phyloP scores from a whole-genome alignment of 2,888 invertebrate genomes.

The Leptinotarsa peninsularis region DNA sequence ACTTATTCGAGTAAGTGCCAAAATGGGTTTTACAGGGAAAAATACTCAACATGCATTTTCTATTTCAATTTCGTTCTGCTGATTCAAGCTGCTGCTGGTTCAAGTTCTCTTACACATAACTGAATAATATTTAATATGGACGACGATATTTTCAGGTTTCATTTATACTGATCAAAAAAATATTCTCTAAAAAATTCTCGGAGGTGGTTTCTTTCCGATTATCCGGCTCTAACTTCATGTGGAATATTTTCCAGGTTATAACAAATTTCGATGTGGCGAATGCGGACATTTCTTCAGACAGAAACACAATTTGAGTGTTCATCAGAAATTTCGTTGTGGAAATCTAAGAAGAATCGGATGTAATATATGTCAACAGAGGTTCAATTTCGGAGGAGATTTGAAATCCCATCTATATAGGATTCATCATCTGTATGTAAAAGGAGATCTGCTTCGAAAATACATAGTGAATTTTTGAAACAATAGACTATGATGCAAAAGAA shows the following conservation, averaged over 20 bases:
- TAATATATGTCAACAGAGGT: conserved; percentile 22
- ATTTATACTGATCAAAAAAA: no score
- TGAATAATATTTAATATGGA: no score
- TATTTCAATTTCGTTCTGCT: no score
- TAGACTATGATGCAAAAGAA: background rate
- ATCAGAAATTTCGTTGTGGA: conserved; percentile 26
- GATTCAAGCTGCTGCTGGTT: no score
- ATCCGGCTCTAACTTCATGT: background rate
- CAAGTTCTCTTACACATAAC: no score
- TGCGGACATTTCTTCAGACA: conserved; percentile 29
- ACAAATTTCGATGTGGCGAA: background rate
- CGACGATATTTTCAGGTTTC: no score
- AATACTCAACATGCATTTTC: no score
- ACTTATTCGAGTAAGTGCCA: no score
- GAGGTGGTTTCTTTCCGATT: no score
- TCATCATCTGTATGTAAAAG: conserved; percentile 9
- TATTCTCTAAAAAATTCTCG: no score
- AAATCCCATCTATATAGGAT: conserved; percentile 30
- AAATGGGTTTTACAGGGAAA: no score
- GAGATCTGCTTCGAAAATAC: background rate
- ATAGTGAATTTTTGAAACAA: conserved; percentile 2
- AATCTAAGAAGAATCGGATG: conserved; percentile 30
- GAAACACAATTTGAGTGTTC: conserved; percentile 27
- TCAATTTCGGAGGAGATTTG: conserved; percentile 30
- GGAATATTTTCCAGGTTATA: conserved; percentile 3